A percentile compares a stretch with the other conserved stretches of the same genome.
These are phyloP conservation scores for Dastarcus helophoroides DNA, from an alignment of 2,888 invertebrate species.

Conservation along the genomic window DNA sequence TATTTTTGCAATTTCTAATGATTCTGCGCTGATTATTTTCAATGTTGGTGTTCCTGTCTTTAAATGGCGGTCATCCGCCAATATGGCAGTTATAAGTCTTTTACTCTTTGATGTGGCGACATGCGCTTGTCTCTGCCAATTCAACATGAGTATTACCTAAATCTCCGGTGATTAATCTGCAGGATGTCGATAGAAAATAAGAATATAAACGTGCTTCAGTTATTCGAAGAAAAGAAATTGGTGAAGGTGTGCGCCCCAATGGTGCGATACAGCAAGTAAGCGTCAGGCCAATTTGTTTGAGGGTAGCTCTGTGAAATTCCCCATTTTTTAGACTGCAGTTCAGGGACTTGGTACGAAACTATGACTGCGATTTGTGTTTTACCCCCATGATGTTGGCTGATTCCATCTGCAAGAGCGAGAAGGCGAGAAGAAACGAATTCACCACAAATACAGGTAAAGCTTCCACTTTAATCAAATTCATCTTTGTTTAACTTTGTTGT, in stretches of 20 bases:
- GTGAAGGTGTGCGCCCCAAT: slow-evolving; percentile 87
- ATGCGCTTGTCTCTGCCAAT: too few relatives aligned
- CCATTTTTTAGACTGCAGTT: slow-evolving; percentile 55
- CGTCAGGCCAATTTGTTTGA: slow-evolving; percentile 3
- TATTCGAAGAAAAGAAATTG: slow-evolving; percentile 52
- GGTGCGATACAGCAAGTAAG: slow-evolving; percentile 84
- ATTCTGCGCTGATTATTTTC: too few relatives aligned
- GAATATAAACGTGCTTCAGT: slow-evolving; percentile 45
- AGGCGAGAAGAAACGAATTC: slow-evolving; percentile 77
- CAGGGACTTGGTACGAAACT: slow-evolving; percentile 60
- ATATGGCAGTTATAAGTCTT: too few relatives aligned
- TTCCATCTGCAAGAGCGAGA: slow-evolving; percentile 79
- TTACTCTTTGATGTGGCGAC: too few relatives aligned
- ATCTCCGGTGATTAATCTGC: too few relatives aligned
- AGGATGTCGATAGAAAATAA: slow-evolving; percentile 7
- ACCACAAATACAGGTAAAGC: slow-evolving; percentile 47
- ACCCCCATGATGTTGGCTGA: slow-evolving; percentile 96
- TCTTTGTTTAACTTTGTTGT: slow-evolving; percentile 4
- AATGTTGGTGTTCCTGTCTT: too few relatives aligned
- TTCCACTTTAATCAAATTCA: slow-evolving; percentile 2
- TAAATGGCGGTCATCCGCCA: too few relatives aligned
- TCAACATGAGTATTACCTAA: too few relatives aligned
- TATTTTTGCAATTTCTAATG: too few relatives aligned
- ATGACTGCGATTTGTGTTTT: slow-evolving; percentile 80
- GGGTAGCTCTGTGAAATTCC: slow-evolving; percentile 4